phyloP scores from a whole-genome alignment of 2,888 invertebrate genomes.

The Pocota personata region DNA sequence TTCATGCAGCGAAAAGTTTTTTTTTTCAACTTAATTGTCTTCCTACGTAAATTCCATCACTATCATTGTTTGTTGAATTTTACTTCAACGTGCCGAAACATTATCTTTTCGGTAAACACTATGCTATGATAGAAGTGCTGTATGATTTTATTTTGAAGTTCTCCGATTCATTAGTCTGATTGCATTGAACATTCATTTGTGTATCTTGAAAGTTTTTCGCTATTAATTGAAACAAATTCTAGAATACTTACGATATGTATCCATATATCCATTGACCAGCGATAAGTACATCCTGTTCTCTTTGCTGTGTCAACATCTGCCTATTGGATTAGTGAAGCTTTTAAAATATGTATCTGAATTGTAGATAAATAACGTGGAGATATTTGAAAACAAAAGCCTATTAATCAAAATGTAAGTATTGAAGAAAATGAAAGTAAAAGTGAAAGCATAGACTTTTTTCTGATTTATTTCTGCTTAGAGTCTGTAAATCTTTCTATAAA shows the following conservation, averaged over 20 bases:
- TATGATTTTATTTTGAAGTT: background rate
- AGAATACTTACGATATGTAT: too few species aligned
- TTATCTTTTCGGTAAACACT: background rate
- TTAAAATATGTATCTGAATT: too few species aligned
- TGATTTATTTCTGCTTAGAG: background rate
- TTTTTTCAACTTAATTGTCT: background rate
- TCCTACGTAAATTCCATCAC: conserved; percentile 14
- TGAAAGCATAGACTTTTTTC: background rate
- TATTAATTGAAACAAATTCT: too few species aligned
- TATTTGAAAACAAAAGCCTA: background rate
- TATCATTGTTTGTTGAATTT: conserved; percentile 9
- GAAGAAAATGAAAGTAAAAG: background rate
- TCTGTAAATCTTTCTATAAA: background rate
- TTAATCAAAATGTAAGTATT: background rate
- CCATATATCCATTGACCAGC: too few species aligned
- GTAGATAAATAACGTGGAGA: background rate
- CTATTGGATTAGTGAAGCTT: background rate
- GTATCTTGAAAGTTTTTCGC: too few species aligned
- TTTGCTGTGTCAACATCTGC: background rate
- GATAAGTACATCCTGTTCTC: too few species aligned
- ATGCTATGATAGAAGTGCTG: background rate
- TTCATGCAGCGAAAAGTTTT: background rate
- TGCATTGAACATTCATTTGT: background rate
- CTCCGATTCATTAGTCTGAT: background rate
- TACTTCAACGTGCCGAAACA: background rate